Conservation (phyloP, 2,888 invertebrate genomes). For the Microplitis manilae region DNA sequence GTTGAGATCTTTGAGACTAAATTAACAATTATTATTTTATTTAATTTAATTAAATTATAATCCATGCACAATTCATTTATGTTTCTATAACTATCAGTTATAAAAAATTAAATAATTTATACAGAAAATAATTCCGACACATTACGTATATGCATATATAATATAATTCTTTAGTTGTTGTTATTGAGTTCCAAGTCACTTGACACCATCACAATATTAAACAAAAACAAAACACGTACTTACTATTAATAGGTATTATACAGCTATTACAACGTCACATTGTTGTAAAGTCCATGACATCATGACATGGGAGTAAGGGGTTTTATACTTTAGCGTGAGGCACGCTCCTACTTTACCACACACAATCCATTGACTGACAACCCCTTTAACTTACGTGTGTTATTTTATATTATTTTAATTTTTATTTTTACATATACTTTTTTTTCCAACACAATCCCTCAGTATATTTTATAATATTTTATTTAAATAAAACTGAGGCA, state of each 20-base stretch:
- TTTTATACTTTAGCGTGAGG: slow-evolving; percentile 57
- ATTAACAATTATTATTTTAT: background rate
- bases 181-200: slow-evolving; percentile 52
- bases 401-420: background rate
- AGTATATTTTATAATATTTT: too few species aligned
- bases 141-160: too few species aligned
- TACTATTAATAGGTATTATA: slow-evolving; percentile 51
- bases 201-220: slow-evolving; percentile 55
- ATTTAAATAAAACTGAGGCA: too few species aligned
- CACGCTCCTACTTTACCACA: slow-evolving; percentile 53
- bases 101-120: too few species aligned
- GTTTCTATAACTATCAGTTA: too few species aligned
- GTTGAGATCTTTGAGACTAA: too few species aligned
- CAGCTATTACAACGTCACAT: slow-evolving; percentile 59
- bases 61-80: too few species aligned
- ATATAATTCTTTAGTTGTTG: slow-evolving; percentile 37
- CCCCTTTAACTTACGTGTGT: slow-evolving; percentile 51
- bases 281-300: slow-evolving; percentile 48
- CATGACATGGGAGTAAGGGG: slow-evolving; percentile 14
- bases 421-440: background rate
- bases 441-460: background rate
- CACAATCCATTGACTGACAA: slow-evolving; percentile 57
- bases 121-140: too few species aligned
- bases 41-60: background rate
- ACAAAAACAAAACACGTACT: slow-evolving; percentile 48